Base-by-base conservation (phyloP, 2,888 invertebrate genomes). In the Alsophila aescularia region DNA sequence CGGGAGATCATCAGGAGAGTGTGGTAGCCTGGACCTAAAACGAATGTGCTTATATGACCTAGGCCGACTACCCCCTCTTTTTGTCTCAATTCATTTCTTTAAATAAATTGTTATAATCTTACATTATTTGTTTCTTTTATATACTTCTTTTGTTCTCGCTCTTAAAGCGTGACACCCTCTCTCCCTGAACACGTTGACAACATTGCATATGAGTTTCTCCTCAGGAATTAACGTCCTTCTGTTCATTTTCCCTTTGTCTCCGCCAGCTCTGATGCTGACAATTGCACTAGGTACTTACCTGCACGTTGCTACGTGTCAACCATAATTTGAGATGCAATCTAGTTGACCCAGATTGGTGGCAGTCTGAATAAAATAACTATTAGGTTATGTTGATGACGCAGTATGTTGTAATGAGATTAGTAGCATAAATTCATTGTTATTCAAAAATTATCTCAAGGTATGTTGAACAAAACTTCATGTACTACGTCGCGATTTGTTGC, bases 111-210 rank as follows among this genome's bases (percentile, higher is more conserved):
- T n/a, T n/a, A n/a, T n/a, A n/a, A n/a, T n/a, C n/a, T n/a, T n/a
- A n/a, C n/a, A n/a, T n/a, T n/a, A n/a, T n/a, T n/a, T n/a, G n/a
- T n/a, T n/a, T n/a, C n/a, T n/a, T n/a, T n/a, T n/a, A n/a, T n/a
- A n/a, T n/a, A n/a, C n/a, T n/a, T n/a, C n/a, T n/a, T n/a, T n/a
- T n/a, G n/a, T n/a, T n/a, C n/a, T n/a, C n/a, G n/a, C n/a, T n/a
- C n/a, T n/a, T n/a, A n/a, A n/a, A n/a, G n/a, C n/a, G n/a, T 10
- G 83, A 77, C 44, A 90, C 90, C 90, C 90, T 56, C 90, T 77
- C 60, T 85, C 84, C 40, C 90, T 75, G 57, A 88, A 90, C 16
- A 87, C 83, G 9, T 80, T 68, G 14, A 90, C 88, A 15, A 71
- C 90, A 63, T 90, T 90, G 72, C 76, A 89, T 62, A 90, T 77